phyloP scores from a whole-genome alignment of 2,888 invertebrate genomes.

The Acrocera orbiculus region DNA sequence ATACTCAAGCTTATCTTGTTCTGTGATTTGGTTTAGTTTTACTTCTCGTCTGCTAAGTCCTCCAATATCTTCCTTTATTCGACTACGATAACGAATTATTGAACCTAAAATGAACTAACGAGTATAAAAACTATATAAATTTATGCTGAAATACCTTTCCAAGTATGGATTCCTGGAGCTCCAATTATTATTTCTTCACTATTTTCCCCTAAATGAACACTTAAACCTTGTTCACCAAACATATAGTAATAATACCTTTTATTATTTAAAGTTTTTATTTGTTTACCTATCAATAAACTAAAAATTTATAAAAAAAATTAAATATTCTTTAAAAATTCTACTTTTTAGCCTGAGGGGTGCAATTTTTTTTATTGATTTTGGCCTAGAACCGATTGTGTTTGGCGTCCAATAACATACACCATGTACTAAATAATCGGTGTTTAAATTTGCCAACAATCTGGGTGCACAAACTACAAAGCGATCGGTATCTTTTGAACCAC shows the following conservation, averaged over 20 bases:
- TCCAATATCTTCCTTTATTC: conserved; percentile 19
- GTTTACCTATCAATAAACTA: conserved; percentile 13
- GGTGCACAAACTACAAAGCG: conserved; percentile 32
- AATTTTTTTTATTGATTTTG: conserved; percentile 21
- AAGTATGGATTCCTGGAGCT: conserved; percentile 27
- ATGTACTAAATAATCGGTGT: conserved; percentile 25
- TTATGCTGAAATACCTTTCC: conserved; percentile 20
- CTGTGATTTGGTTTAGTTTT: conserved; percentile 13
- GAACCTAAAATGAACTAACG: conserved; percentile 13
- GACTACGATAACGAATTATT: conserved; percentile 23
- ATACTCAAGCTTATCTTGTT: conserved; percentile 15
- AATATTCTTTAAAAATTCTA: conserved; percentile 5
- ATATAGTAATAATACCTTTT: conserved; percentile 22
- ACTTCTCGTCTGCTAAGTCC: conserved; percentile 26
- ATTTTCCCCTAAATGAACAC: conserved; percentile 28
- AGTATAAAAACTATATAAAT: not conserved
- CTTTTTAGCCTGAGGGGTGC: conserved; percentile 24
- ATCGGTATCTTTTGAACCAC: conserved; percentile 27
- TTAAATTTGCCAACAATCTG: conserved; percentile 20
- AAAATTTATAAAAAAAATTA: not conserved
- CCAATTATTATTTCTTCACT: conserved; percentile 29
- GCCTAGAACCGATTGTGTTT: conserved; percentile 22
- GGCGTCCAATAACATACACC: conserved; percentile 31
- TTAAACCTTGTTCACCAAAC: conserved; percentile 27
- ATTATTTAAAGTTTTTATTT: conserved; percentile 15